Base-by-base conservation (phyloP, 2,888 invertebrate genomes). In the Steromphala cineraria region DNA sequence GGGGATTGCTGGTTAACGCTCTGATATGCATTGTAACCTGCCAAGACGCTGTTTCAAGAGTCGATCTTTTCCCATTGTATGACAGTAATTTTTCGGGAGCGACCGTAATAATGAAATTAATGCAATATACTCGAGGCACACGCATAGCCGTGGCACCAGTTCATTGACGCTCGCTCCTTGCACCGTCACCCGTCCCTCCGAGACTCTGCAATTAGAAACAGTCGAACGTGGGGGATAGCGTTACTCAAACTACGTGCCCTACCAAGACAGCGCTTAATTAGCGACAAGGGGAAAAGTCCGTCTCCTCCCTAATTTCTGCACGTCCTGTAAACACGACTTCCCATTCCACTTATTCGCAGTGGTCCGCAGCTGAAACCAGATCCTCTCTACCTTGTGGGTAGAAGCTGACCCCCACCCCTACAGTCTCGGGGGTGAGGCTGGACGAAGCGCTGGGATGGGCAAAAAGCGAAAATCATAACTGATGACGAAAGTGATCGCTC, bases 41-140 rank as follows among this genome's bases (percentile, higher is more conserved):
- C 71, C 71, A 71, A 71, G 71, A 31, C 40, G 71, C 31, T 56
- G 28, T 31, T 71, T 71, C 71, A 36, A 36, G 28, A 71, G 71
- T 40, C 71, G 71, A 71, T 71, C 71, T 31, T 71, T 71, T 71
- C 28, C 36, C 31, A 71, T 71, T 71, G 71, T 36, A 71, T 71
- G 71, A 71, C 71, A 71, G 71, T 71, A 71, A 71, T 71, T 71
- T 71, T 71, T 71, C 71, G 71, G 71, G 71, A 36, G 36, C 71
- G 40, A 71, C 71, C 71, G 71, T 71, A 71, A 71, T 71, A 36
- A 71, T 36, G 71, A 40, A 71, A 71, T 71, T 71, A 71, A 71
- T 71, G 71, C 40, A 71, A 71, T 71, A 31, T 28, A 71, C 36
- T 36, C 71, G 31, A 36, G 71, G n/a, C 71, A 71, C 71, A n/a